Evolutionary conservation across 2,113 vertebrate species (phyloP), one percentile per base, ranked within the genome.

Genomic region (Centropus bengalensis): DNA sequence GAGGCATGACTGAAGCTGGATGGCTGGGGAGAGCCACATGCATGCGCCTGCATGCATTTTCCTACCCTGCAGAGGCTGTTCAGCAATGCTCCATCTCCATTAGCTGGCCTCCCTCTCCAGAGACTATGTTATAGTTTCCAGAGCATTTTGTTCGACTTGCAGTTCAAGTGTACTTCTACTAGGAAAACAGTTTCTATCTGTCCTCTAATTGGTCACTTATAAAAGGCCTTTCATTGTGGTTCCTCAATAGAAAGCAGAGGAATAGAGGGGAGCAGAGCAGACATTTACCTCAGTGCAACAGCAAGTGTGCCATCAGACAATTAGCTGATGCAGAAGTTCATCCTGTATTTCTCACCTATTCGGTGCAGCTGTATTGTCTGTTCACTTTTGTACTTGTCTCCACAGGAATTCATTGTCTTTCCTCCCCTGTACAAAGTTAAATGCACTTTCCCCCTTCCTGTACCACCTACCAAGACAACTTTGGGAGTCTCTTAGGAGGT

Each of bases 101-200:
- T 4, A 64, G 64, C 47, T 68, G 20, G 15, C 7, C 26, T 63
- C 33, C 22, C 7, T 7, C 89, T 83, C 75, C 76, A 54, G 59
- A 80, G 28, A 36, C 24, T 0, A 0, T 26, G 30, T 8, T 18
- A 33, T 4, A 40, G 70, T 28, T 87, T 36, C 78, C 76, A 68
- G 44, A 89, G 68, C 49, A 16, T 63, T 85, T 85, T 66, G n/a
- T 52, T 59, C 82, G 77, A 59, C 82, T 47, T 60, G 59, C 47
- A 74, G 52, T 75, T 94, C 90, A 90, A 77, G 76, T 9, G 75
- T 60, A 71, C 73, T 93, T 86, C 85, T 90, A n/a, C 40, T 1
- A 91, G 12, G 32, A 93, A 96, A 96, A 67, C 40, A 56, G 42
- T 5, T 93, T 56, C 56, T 81, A 36, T 86, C 78, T 89, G 79